Conservation (phyloP, 2,113 vertebrate genomes). For the Gasterosteus aculeatus region DNA sequence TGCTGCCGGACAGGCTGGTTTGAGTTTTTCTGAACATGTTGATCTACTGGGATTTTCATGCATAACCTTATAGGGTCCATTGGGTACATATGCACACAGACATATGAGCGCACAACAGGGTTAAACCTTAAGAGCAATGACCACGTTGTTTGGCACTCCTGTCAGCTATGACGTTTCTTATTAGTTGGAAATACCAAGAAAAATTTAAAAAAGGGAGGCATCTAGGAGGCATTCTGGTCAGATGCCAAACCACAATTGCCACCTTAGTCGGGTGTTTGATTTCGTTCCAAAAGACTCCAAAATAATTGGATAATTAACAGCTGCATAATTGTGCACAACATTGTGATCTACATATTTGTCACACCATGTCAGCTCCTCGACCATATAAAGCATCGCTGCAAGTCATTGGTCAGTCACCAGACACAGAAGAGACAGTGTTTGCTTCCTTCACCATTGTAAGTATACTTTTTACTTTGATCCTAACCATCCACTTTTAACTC, state of each 20-base stretch:
- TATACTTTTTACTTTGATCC: constrained; percentile 3
- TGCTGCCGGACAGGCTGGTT: too few relatives aligned
- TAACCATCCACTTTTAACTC: neutral
- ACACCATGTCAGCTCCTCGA: neutral
- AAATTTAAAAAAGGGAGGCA: too few relatives aligned
- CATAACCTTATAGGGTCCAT: too few relatives aligned
- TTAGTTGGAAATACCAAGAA: too few relatives aligned
- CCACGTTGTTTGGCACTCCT: too few relatives aligned
- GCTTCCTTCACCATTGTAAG: neutral
- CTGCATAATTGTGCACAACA: neutral
- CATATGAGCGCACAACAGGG: too few relatives aligned
- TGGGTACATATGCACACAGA: too few relatives aligned
- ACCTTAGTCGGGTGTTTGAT: neutral
- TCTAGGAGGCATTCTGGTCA: neutral
- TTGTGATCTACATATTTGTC: neutral
- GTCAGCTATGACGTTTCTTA: too few relatives aligned
- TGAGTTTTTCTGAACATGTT: too few relatives aligned
- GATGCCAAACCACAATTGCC: neutral
- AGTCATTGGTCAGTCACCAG: neutral
- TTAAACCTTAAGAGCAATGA: too few relatives aligned
- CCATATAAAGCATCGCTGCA: neutral
- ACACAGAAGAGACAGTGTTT: neutral
- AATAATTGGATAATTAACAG: neutral
- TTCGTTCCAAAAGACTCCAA: neutral
- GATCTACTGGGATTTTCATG: too few relatives aligned